Evolutionary conservation across 2,888 invertebrate species (phyloP), one percentile per base, ranked within the genome.

Genomic region (Ypsolopha sequella): DNA sequence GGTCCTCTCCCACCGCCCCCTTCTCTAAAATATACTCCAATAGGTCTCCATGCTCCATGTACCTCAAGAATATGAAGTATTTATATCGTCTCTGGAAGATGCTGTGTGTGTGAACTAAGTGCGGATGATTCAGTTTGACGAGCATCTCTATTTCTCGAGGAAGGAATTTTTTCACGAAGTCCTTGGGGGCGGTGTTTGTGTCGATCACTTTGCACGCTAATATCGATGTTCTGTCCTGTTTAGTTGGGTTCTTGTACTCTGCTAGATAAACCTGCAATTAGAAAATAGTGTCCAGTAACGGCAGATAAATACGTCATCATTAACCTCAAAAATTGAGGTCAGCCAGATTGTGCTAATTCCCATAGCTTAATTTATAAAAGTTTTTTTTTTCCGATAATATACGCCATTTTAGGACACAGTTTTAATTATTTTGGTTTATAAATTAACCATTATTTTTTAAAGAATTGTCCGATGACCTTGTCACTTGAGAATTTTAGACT

Each of bases 71-170:
- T 59, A 94, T 91, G 61, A 91, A 93, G 64, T 94, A 93, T 65
- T 92, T 92, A 36, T 81, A 86, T 58, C 89, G 86, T 51, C 92
- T 85, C 63, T 92, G 91, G 64, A 92, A 91, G 61, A 94, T 92
- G 60, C 94, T 93, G 65, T 92, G 93, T 7, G 95, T 91, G 65
- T 93, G 91, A 24, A 95, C 91, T 11, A 95, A 88, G 66, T 95
- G 93, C 0, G 93, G 93, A 68, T 96, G 95, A 61, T 92, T 91
- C 10, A 96, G 70, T 65, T 91, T 90, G 34, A 91, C 89, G 54
- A 95, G 78, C 71, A 95, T 92, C 53, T 94, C 92, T 56, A 96
- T 88, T 80, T 96, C 95, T 56, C 95, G 87, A 0, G 95, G 95
- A 44, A 96, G 81, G 73, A 96, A 96, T 68, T 94, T 94, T 57